Evolutionary conservation across 64 coral and sea anemone genomes (phyloP).

Genomic region (Porites australiensis): DNA sequence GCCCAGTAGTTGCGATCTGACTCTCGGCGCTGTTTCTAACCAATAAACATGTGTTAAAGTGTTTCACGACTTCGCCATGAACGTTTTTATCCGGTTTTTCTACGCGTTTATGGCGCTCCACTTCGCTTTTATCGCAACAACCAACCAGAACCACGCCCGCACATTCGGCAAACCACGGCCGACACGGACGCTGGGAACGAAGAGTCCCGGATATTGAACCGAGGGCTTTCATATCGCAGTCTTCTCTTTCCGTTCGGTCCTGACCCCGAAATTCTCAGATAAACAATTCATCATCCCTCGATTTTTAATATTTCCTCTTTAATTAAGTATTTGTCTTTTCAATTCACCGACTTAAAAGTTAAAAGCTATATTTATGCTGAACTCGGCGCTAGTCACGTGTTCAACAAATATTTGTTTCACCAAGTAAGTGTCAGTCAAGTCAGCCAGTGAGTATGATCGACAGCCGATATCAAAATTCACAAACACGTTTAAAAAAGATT

Average conservation of each 20-base stretch:
- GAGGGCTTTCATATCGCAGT: constrained; percentile 7
- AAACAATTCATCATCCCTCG: not conserved
- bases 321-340: not conserved
- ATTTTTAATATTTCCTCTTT: not conserved
- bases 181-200: constrained; percentile 77
- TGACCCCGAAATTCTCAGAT: not conserved
- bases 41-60: constrained; percentile 49
- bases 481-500: not conserved
- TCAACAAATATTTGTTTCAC: constrained; percentile 25
- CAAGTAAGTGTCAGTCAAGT: not conserved
- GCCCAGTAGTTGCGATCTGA: not conserved
- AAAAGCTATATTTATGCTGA: not conserved
- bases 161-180: constrained; percentile 88
- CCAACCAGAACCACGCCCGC: constrained; percentile 95
- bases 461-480: not conserved
- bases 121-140: constrained; percentile 83
- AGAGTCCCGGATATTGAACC: constrained; percentile 81
- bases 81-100: constrained; percentile 58
- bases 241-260: not conserved
- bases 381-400: not conserved
- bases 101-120: constrained; percentile 30
- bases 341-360: not conserved
- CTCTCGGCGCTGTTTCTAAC: constrained; percentile 1
- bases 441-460: not conserved
- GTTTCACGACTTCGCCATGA: constrained; percentile 91